Conservation (phyloP, 2,113 vertebrate species). For the Pangasianodon hypophthalmus region DNA sequence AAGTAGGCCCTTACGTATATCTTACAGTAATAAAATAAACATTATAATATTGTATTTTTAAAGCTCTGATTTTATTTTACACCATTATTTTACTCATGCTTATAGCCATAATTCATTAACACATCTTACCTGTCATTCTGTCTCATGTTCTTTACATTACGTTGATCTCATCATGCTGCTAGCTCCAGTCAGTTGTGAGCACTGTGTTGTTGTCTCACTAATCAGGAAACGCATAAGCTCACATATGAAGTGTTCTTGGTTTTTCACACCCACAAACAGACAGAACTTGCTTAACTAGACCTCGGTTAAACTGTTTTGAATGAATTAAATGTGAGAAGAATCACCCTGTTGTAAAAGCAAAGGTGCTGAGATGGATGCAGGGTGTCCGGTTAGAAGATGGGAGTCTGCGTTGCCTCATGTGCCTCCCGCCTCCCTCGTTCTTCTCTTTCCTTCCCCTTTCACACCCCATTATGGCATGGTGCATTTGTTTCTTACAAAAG, state of each 20-base stretch:
- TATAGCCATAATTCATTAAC: background rate
- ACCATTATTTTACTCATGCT: background rate
- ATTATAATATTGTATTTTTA: background rate
- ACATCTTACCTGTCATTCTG: constrained; percentile 19
- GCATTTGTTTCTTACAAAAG: constrained; percentile 76
- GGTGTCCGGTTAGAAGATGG: constrained; percentile 2
- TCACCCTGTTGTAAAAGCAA: background rate
- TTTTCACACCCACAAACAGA: constrained; percentile 28
- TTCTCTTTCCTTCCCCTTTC: constrained; percentile 49
- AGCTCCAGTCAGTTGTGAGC: constrained; percentile 3
- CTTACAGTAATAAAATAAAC: background rate
- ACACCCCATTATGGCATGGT: constrained; percentile 68
- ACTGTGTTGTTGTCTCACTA: background rate
- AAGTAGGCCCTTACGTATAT: background rate
- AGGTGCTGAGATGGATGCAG: background rate
- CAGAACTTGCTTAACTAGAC: background rate
- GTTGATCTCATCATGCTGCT: background rate
- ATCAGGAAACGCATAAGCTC: background rate
- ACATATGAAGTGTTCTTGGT: constrained; percentile 9
- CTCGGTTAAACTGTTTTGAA: background rate
- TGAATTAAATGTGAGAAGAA: background rate
- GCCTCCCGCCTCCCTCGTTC: constrained; percentile 42
- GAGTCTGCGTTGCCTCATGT: background rate
- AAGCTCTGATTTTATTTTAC: background rate
- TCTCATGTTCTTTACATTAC: background rate